phyloP scores from a whole-genome alignment of 2,888 invertebrate genomes.

The Clunio marinus region DNA sequence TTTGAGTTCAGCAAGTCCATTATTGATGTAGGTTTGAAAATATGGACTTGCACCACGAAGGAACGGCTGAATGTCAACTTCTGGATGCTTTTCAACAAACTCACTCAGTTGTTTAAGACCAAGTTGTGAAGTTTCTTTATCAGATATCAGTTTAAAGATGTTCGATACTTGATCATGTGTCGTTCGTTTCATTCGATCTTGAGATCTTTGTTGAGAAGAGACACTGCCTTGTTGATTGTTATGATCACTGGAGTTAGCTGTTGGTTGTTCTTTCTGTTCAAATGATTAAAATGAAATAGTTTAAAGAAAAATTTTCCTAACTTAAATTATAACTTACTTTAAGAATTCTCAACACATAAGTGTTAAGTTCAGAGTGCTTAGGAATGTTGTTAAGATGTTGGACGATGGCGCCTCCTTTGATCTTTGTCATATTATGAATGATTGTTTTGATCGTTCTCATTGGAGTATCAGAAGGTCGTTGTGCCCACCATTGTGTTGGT shows the following conservation, averaged over 20 bases:
- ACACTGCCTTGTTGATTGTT: not conserved
- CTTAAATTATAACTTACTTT: too few species aligned
- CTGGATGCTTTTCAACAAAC: constrained; percentile 51
- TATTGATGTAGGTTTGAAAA: constrained; percentile 51
- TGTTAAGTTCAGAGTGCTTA: constrained; percentile 76
- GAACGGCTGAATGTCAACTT: constrained; percentile 50
- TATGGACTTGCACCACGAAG: constrained; percentile 50
- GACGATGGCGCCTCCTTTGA: constrained; percentile 77
- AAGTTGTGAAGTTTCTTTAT: constrained; percentile 77
- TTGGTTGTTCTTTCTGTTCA: not conserved
- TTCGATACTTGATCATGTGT: constrained; percentile 83
- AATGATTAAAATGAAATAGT: too few species aligned
- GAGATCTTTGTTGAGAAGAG: constrained; percentile 35
- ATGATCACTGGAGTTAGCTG: not conserved
- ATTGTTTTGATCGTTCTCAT: constrained; percentile 88
- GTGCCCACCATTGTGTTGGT: constrained; percentile 84
- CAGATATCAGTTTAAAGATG: constrained; percentile 87
- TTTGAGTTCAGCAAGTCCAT: constrained; percentile 50
- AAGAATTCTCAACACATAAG: constrained; percentile 76
- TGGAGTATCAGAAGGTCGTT: constrained; percentile 78
- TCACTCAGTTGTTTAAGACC: constrained; percentile 55
- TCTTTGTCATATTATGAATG: constrained; percentile 84
- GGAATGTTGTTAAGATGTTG: constrained; percentile 73
- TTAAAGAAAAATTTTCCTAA: too few species aligned
- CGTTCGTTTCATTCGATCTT: constrained; percentile 16